Evolutionary conservation across 2,797 vertebrate genomes (phyloP), one percentile per base, ranked within the genome.

Genomic region (Pangasius sanitwongsei): DNA sequence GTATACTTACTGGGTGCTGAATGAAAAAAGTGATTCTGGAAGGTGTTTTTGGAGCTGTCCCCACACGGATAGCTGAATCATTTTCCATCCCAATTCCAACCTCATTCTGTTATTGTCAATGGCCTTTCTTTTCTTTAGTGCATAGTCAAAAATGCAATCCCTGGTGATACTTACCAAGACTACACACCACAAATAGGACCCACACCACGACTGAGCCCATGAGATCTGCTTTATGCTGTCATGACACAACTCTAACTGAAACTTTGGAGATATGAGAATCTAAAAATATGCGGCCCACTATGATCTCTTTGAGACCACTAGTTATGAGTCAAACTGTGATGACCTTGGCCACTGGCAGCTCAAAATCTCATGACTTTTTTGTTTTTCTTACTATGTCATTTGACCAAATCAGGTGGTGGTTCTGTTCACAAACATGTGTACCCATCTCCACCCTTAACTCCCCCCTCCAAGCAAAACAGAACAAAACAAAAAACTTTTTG

Each of bases 401-500:
- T 44, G 5, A 13, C 41, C 61, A 65, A 48, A 82, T 82, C 41
- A 65, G 61, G 37, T 48, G 15, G 55, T 37, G 11, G 12, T 63
- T 63, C 34, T 59, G 6, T n/a, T 83, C 3, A 23, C 16, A 63
- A 74, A 50, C 48, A 53, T 6, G 20, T 34, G 16, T 57, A n/a
- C 89, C 90, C 74, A 93, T 90, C 88, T 93, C 93, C 92, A 92
- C 23, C 90, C 91, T 95, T 93, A 94, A 92, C 74, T 85, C 44
- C 93, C 92, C 95, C 95, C 95, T 93, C 93, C 95, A 95, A 97
- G 94, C 34, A 6, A 82, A 61, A 59, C 20, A 67, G 28, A 55
- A 31, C 2, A 55, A 55, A 53, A 34, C 6, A 57, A 55, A 55
- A n/a, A 98, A 97, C 96, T 96, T 98, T 99, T 98, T 95, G 96